These are phyloP conservation scores for Bubo scandiacus DNA, from an alignment of 2,113 vertebrate species.

Conservation along the genomic window DNA sequence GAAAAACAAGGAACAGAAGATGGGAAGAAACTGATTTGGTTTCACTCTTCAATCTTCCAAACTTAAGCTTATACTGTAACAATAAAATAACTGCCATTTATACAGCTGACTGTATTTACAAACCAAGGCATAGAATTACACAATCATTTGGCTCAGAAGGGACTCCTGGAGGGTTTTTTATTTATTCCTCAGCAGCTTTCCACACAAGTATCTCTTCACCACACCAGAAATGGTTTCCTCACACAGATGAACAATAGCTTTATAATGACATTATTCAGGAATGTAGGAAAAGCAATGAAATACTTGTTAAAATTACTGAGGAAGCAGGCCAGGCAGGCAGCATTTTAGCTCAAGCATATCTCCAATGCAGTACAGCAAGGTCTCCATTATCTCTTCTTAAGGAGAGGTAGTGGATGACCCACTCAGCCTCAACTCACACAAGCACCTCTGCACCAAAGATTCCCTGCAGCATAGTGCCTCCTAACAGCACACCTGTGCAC, in stretches of 20 bases:
- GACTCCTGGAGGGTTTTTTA: background rate
- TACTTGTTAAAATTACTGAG: background rate
- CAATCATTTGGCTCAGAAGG: background rate
- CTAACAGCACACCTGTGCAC: background rate
- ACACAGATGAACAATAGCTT: constrained; percentile 16
- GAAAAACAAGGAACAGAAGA: background rate
- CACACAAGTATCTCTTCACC: background rate
- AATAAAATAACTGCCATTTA: background rate
- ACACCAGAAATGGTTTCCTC: constrained; percentile 17
- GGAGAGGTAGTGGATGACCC: background rate
- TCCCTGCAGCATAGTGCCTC: background rate
- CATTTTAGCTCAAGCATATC: background rate
- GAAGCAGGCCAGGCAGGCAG: background rate
- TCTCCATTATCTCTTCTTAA: background rate
- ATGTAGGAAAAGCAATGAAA: background rate
- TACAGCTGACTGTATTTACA: constrained; percentile 4
- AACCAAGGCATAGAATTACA: background rate
- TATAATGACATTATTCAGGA: background rate
- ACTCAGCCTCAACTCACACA: rapidly evolving
- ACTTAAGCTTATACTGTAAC: background rate
- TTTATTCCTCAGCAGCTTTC: constrained; percentile 15
- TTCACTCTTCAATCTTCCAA: background rate
- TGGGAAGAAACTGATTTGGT: background rate
- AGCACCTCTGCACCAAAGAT: background rate
- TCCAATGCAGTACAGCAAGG: background rate